Evolutionary conservation across 1,140 invertebrate genomes (phyloP).

Genomic region (Megalopta genalis): DNA sequence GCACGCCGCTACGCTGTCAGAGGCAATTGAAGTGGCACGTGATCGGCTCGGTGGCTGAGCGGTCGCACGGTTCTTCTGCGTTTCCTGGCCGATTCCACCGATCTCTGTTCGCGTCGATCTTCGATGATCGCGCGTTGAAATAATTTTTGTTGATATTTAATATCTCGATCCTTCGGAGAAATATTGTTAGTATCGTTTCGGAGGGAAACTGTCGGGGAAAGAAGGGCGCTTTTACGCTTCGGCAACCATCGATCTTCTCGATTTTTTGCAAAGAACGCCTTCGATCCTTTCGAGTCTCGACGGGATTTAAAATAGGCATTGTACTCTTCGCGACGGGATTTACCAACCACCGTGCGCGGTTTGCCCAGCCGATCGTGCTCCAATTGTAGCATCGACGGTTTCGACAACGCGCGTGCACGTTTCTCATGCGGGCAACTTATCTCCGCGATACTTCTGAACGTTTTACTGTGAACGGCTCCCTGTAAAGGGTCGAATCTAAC

Average conservation of each 20-base stretch:
- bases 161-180: no score
- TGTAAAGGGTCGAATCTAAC: slow-evolving; percentile 40
- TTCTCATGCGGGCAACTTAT: slow-evolving; percentile 9
- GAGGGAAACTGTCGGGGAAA: no score
- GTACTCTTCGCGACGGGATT: no score
- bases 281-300: no score
- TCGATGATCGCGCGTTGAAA: no score
- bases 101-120: no score
- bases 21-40: slow-evolving; percentile 44
- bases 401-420: background rate
- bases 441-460: slow-evolving; percentile 1
- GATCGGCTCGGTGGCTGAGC: slow-evolving; percentile 27
- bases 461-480: background rate
- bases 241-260: no score
- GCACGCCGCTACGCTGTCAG: slow-evolving; percentile 19
- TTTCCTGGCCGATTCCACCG: background rate
- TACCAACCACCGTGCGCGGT: background rate
- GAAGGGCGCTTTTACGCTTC: no score
- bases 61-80: slow-evolving; percentile 8
- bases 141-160: no score
- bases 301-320: no score
- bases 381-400: background rate
- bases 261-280: no score
- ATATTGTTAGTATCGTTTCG: no score
- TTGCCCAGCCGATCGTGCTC: background rate